These are phyloP conservation scores for Rhyacichthys aspro DNA, from an alignment of 2,797 vertebrate genomes.

Conservation along the genomic window DNA sequence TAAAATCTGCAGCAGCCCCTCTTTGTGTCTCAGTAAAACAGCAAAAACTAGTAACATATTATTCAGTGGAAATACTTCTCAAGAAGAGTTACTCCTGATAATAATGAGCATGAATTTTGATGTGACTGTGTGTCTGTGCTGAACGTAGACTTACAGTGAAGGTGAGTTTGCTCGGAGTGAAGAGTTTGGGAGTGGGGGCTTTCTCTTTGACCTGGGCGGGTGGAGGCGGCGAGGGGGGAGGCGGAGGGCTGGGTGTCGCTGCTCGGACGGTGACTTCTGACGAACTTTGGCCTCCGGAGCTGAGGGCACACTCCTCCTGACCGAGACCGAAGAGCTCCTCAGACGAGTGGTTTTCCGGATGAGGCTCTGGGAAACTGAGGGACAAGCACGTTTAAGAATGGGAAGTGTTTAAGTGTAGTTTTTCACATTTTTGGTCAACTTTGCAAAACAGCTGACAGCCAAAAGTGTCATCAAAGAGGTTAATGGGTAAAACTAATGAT, in stretches of 20 bases:
- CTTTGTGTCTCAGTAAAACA: too few relatives aligned
- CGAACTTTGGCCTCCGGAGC: constrained; percentile 52
- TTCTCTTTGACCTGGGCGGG: constrained; percentile 35
- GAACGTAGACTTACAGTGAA: constrained; percentile 56
- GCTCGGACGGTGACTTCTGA: constrained; percentile 31
- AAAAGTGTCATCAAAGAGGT: too few relatives aligned
- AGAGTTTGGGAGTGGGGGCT: constrained; percentile 52
- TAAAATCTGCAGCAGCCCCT: too few relatives aligned
- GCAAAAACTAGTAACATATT: too few relatives aligned
- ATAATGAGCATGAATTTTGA: too few relatives aligned
- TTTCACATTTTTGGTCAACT: too few relatives aligned
- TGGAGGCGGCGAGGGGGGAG: constrained; percentile 42
- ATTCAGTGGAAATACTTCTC: too few relatives aligned
- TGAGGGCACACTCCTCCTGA: constrained; percentile 48
- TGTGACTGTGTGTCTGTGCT: not conserved
- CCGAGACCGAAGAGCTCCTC: constrained; percentile 41
- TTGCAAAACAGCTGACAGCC: too few relatives aligned
- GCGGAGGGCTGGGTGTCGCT: constrained; percentile 49
- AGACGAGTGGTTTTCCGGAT: constrained; percentile 23
- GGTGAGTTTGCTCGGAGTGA: constrained; percentile 67
- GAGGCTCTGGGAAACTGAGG: constrained; percentile 60
- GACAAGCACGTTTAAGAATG: not conserved
- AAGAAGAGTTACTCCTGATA: too few relatives aligned
- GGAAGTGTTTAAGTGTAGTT: too few relatives aligned
- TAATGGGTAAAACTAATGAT: too few relatives aligned